phyloP scores from a whole-genome alignment of 2,797 vertebrate genomes.

The Cheirogaleus major region DNA sequence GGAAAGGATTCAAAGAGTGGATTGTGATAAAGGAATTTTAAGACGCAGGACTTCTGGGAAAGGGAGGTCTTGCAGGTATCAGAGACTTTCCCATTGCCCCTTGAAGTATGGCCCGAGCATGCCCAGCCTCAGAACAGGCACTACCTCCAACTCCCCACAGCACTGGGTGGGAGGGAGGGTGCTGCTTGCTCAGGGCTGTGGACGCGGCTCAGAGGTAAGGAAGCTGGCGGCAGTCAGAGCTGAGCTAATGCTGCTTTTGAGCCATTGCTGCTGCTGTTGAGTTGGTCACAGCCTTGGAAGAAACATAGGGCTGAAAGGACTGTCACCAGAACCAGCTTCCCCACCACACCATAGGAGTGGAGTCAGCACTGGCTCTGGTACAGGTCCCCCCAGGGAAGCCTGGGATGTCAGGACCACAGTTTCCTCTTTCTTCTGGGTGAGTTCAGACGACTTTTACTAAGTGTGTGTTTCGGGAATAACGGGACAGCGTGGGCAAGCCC shows the following conservation, averaged over 20 bases:
- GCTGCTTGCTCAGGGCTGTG: not conserved
- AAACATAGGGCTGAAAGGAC: not conserved
- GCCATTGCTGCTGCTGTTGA: not conserved
- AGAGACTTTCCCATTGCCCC: accelerated
- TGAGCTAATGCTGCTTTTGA: slow-evolving; percentile 19
- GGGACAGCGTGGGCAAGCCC: not conserved
- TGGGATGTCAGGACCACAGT: not conserved
- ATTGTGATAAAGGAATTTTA: not conserved
- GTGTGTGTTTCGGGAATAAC: not conserved
- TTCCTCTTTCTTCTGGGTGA: not conserved
- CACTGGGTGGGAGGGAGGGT: accelerated
- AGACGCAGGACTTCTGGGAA: not conserved
- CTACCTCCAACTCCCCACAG: too few species aligned
- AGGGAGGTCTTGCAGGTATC: accelerated
- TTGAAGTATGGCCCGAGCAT: accelerated
- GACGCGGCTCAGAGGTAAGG: not conserved
- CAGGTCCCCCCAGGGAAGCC: slow-evolving; percentile 41
- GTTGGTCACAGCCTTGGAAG: slow-evolving; percentile 64
- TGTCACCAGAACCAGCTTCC: slow-evolving; percentile 42
- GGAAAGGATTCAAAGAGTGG: not conserved
- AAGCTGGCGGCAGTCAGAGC: not conserved
- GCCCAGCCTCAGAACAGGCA: not conserved
- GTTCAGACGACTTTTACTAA: not conserved
- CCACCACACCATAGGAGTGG: not conserved
- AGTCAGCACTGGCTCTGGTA: slow-evolving; percentile 67